These are phyloP conservation scores for Physeter macrocephalus DNA, from an alignment of 2,113 vertebrate species.

Conservation along the genomic window DNA sequence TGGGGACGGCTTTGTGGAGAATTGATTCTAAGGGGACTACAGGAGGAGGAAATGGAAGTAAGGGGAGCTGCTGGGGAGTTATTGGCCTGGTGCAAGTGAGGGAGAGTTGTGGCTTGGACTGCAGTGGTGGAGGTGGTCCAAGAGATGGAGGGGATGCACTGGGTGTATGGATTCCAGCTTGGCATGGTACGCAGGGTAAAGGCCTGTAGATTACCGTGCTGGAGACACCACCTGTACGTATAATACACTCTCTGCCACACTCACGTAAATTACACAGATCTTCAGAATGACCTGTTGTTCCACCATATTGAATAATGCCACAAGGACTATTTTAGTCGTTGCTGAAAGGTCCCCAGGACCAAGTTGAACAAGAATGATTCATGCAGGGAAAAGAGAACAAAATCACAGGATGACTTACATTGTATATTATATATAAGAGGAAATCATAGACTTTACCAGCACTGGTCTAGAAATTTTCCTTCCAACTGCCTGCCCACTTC, in stretches of 20 bases:
- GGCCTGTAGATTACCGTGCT: not conserved
- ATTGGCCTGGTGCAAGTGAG: no score
- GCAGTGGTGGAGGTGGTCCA: not conserved
- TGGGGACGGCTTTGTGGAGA: not conserved
- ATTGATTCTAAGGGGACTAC: not conserved
- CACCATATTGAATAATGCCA: not conserved
- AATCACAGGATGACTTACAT: not conserved
- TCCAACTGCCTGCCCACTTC: not conserved
- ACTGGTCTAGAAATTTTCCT: not conserved
- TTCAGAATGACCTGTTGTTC: not conserved
- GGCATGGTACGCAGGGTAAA: not conserved
- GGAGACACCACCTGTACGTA: not conserved
- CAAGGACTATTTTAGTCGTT: not conserved
- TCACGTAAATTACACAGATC: not conserved
- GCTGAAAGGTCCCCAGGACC: not conserved
- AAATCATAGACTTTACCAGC: not conserved
- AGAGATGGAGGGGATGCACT: not conserved
- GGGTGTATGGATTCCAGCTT: not conserved
- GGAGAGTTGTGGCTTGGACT: not conserved
- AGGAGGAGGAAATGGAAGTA: not conserved
- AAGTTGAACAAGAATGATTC: not conserved
- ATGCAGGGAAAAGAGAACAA: not conserved
- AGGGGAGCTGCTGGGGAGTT: not conserved
- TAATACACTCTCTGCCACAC: no score
- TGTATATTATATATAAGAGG: not conserved